phyloP scores from a whole-genome alignment of 1,140 invertebrate genomes.

The Oryctes rhinoceros region DNA sequence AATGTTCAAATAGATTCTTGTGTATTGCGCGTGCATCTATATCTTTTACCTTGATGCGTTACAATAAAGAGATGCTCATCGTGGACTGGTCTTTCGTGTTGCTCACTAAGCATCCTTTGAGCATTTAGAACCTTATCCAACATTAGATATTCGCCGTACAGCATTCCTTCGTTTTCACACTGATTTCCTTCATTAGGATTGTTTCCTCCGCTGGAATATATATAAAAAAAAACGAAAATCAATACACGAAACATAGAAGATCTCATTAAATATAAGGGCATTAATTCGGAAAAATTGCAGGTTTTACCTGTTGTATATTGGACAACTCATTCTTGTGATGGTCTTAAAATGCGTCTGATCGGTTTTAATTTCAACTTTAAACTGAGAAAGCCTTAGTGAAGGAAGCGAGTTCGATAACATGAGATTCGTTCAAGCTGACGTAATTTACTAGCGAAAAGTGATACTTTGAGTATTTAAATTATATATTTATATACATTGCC shows the following conservation, averaged over 20 bases:
- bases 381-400: slow-evolving; percentile 24
- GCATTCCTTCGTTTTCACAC: slow-evolving; percentile 71
- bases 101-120: slow-evolving; percentile 82
- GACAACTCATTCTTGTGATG: slow-evolving; percentile 25
- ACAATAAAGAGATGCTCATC: slow-evolving; percentile 98
- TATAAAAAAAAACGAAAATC: not conserved
- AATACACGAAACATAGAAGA: not conserved
- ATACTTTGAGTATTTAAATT: slow-evolving; percentile 1
- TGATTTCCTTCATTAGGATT: slow-evolving; percentile 62
- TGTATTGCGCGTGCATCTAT: not conserved
- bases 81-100: slow-evolving; percentile 79
- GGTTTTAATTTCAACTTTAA: not conserved
- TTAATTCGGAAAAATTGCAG: not conserved
- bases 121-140: slow-evolving; percentile 89
- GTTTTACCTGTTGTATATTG: slow-evolving; percentile 21
- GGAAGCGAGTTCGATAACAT: slow-evolving; percentile 38
- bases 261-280: not conserved
- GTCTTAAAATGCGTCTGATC: not conserved
- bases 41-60: slow-evolving; percentile 89
- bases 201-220: not conserved
- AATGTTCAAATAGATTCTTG: not conserved
- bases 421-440: slow-evolving; percentile 33
- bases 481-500: not conserved
- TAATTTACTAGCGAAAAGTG: slow-evolving; percentile 31
- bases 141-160: slow-evolving; percentile 88